A percentile compares a stretch with the other conserved stretches of the same genome.
These are phyloP conservation scores for Coreius guichenoti DNA, from an alignment of 2,797 vertebrate species.

Conservation along the genomic window DNA sequence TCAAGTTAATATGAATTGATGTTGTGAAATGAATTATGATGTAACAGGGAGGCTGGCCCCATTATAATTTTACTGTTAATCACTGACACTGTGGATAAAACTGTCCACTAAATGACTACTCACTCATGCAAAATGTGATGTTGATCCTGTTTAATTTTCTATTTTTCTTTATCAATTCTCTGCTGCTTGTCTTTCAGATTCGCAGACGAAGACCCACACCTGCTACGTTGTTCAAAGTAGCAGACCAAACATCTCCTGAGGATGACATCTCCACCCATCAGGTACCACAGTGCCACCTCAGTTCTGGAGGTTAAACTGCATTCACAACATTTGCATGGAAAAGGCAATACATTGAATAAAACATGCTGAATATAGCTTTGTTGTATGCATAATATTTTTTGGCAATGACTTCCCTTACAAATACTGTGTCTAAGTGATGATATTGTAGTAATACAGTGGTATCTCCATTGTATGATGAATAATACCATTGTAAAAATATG, in stretches of 20 bases:
- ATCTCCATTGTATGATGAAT: background rate
- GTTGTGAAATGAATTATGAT: background rate
- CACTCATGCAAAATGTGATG: background rate
- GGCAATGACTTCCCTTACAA: too few species aligned
- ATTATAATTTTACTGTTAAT: background rate
- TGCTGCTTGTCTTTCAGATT: constrained; percentile 78
- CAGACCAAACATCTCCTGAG: constrained; percentile 91
- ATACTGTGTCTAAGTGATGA: background rate
- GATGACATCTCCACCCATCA: constrained; percentile 89
- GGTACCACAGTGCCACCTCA: constrained; percentile 72
- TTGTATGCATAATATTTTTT: background rate
- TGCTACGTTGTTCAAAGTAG: constrained; percentile 92
- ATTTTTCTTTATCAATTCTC: background rate
- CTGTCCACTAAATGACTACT: background rate
- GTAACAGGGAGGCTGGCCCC: too few species aligned
- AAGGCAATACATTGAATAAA: background rate
- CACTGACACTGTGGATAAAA: background rate
- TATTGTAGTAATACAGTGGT: background rate
- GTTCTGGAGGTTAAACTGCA: constrained; percentile 19
- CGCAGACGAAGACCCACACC: constrained; percentile 94
- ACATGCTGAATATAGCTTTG: background rate
- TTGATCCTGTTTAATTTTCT: background rate
- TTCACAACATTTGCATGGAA: background rate
- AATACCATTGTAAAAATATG: background rate
- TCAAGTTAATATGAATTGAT: background rate